These are phyloP conservation scores for Sebastes fasciatus DNA, from an alignment of 2,113 vertebrate genomes.

Conservation along the genomic window DNA sequence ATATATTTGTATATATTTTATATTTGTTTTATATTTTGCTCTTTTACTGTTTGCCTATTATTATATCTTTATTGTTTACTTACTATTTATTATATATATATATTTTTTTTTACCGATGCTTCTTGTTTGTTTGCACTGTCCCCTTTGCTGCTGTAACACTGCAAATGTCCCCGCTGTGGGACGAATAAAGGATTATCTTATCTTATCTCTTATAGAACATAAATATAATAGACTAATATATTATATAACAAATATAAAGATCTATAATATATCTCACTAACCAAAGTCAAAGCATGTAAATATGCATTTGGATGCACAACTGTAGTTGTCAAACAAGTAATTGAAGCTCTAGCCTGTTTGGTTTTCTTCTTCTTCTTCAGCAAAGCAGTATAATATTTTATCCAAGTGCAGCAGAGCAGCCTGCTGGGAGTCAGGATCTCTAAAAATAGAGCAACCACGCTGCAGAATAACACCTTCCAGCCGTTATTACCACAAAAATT, in stretches of 20 bases:
- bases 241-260: neutral
- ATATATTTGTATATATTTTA: too few relatives aligned
- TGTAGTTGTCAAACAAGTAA: neutral
- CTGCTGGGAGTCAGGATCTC: conserved; percentile 6
- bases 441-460: conserved; percentile 36
- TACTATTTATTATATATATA: too few relatives aligned
- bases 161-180: too few relatives aligned
- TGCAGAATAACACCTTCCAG: conserved; percentile 32
- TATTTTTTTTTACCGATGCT: too few relatives aligned
- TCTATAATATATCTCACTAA: neutral
- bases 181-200: too few relatives aligned
- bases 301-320: neutral
- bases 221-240: neutral
- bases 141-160: too few relatives aligned
- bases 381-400: conserved; percentile 21
- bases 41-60: too few relatives aligned
- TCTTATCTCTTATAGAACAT: neutral
- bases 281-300: conserved; percentile 2
- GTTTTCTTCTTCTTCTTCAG: conserved; percentile 1
- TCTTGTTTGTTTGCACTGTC: too few relatives aligned
- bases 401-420: conserved; percentile 8
- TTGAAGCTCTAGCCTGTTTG: neutral
- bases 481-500: conserved; percentile 16
- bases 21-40: too few relatives aligned
- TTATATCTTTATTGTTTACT: too few relatives aligned